A percentile compares a stretch with the other conserved stretches of the same genome.
These are phyloP conservation scores for Leuciscus idus DNA, from an alignment of 2,113 vertebrate genomes.

Conservation along the genomic window DNA sequence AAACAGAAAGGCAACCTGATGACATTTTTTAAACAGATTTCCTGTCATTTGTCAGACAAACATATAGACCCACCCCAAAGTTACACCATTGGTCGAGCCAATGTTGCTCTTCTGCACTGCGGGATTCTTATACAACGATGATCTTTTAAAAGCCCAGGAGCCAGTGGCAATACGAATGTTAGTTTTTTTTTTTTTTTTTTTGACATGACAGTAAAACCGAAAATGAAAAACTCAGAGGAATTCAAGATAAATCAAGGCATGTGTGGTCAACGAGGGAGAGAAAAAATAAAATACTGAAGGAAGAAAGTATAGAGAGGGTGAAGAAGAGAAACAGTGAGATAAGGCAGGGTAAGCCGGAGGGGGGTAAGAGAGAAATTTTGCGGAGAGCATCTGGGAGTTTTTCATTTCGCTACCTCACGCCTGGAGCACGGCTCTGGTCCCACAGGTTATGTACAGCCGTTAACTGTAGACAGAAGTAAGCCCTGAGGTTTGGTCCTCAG, in stretches of 20 bases:
- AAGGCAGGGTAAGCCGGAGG: background rate
- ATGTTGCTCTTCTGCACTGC: background rate
- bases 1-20: background rate
- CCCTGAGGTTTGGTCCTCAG: constrained; percentile 20
- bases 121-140: background rate
- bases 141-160: background rate
- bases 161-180: background rate
- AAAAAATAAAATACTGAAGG: background rate
- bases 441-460: constrained; percentile 29
- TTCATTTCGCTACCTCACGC: background rate
- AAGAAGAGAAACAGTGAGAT: constrained; percentile 19
- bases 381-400: constrained; percentile 32
- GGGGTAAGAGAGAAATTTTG: background rate
- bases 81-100: too few species aligned
- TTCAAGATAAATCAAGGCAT: background rate
- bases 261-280: constrained; percentile 2
- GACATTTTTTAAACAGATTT: too few species aligned
- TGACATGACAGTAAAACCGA: background rate
- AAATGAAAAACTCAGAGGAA: background rate
- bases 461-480: constrained; percentile 31
- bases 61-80: background rate
- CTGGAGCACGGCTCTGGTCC: background rate
- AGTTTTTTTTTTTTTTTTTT: background rate
- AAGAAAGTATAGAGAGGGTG: background rate
- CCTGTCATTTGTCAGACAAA: background rate